Base-by-base conservation (phyloP, 2,888 invertebrate species). In the Hirtodrosophila confusa region DNA sequence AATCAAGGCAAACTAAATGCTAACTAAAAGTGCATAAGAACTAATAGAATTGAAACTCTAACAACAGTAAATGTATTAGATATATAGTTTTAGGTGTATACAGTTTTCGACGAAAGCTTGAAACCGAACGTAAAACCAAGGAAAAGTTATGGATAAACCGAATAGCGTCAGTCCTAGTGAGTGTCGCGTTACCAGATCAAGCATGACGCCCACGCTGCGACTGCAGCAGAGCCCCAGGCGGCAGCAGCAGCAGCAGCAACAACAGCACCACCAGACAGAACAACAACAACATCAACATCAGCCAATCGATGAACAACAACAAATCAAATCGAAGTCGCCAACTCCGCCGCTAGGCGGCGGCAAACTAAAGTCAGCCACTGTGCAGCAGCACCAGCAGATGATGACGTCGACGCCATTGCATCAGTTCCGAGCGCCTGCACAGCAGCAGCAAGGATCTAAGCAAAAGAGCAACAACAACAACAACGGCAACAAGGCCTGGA, bases 391-490 rank as follows among this genome's bases (percentile, higher is more conserved):
- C 45, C 24, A 23, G 48, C 43, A 27, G 49, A 8, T 33, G 33
- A 24, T 31, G 33, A 35, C 47, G 10, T 8, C 50, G 33, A 11
- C 58, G 9, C 47, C 67, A 11, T 23, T 44, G 3, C 88, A 90
- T 79, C 91, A 91, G 61, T 91, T 91, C 69, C 90, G 91, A 63
- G 88, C 91, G 53, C 91, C 91, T 6, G 73, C 73, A 24, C 91
- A 91, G 67, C 83, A 75, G 54, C 78, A 77, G 53, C 78, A 85
- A 27, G 64, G 70, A 2, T 37, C 67, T 12, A 82, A 85, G 60
- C 75, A 82, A 57, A 85, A 90, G 41, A 74, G 58, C 53, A 72
- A 36, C 45, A 36, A 12, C 53, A 72, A 36, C 45, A 36, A 12
- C 29, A 12, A 45, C 40, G 49, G 62, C 12, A 67, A 41, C 63